phyloP scores from a whole-genome alignment of 2,888 invertebrate genomes.

The Agriopis leucophaearia region DNA sequence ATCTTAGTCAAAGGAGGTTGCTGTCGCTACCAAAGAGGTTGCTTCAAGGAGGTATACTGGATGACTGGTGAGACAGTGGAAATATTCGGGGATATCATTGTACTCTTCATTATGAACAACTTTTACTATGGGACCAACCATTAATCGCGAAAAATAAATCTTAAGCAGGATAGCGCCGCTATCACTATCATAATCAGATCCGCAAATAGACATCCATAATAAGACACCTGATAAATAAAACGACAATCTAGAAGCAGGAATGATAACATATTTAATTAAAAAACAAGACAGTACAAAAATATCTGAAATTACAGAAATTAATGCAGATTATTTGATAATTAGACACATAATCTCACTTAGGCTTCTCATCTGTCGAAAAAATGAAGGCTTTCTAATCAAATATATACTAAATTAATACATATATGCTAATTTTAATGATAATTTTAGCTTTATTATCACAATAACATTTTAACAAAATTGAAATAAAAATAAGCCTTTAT shows the following conservation, averaged over 20 bases:
- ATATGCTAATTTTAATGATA: neutral
- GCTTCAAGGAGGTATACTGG: too few relatives aligned
- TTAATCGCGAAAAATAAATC: too few relatives aligned
- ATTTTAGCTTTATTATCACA: slow-evolving; percentile 9
- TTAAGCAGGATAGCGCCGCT: too few relatives aligned
- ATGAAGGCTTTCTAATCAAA: neutral
- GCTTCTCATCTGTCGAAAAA: neutral
- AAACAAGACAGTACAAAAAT: neutral
- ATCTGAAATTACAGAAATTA: neutral
- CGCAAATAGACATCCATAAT: too few relatives aligned
- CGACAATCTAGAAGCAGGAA: slow-evolving; percentile 44
- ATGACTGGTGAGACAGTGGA: too few relatives aligned
- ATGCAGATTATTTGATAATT: neutral
- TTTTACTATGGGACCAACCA: too few relatives aligned
- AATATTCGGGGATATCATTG: too few relatives aligned
- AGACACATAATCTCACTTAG: neutral
- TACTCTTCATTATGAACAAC: too few relatives aligned
- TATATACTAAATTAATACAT: too few relatives aligned
- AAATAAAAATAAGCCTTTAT: neutral
- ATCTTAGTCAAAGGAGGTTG: too few relatives aligned
- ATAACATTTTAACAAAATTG: neutral
- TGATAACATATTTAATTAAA: slow-evolving; percentile 46
- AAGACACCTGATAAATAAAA: slow-evolving; percentile 10
- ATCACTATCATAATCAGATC: too few relatives aligned
- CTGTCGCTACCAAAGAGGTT: too few relatives aligned